These are phyloP conservation scores for Centropyge bicolor DNA, from an alignment of 2,797 vertebrate species.

Conservation along the genomic window DNA sequence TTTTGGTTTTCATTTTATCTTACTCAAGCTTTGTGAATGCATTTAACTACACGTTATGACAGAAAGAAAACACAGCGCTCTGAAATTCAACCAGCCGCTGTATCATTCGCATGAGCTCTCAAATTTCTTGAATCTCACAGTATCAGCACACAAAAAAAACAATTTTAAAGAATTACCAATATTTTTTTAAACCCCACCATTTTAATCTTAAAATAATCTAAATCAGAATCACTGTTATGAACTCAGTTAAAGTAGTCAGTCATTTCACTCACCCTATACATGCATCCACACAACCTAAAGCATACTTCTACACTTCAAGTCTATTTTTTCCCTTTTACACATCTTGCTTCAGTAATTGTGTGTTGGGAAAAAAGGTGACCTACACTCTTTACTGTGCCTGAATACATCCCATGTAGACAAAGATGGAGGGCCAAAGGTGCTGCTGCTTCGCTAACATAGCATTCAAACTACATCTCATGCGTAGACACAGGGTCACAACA, in stretches of 20 bases:
- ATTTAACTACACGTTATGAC: neutral
- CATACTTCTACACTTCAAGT: neutral
- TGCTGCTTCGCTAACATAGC: neutral
- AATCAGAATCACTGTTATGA: conserved; percentile 8
- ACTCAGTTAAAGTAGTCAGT: neutral
- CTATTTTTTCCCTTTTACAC: neutral
- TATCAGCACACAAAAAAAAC: too few species aligned
- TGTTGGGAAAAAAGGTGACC: too few species aligned
- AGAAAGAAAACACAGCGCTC: conserved; percentile 5
- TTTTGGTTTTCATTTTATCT: conserved; percentile 25
- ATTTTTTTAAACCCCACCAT: neutral
- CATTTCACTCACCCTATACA: neutral
- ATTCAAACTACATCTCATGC: neutral
- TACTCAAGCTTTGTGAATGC: conserved; percentile 19
- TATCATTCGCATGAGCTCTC: neutral
- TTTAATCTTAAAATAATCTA: conserved; percentile 25
- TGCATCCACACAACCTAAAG: neutral
- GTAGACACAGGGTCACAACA: neutral
- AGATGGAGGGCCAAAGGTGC: neutral
- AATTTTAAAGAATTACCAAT: too few species aligned
- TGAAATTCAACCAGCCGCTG: conserved; percentile 16
- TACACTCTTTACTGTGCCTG: neutral
- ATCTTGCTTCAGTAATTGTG: neutral
- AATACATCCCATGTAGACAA: neutral
- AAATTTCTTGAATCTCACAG: neutral